Base-by-base conservation (phyloP, 2,888 invertebrate species). In the Nycteola revayana region DNA sequence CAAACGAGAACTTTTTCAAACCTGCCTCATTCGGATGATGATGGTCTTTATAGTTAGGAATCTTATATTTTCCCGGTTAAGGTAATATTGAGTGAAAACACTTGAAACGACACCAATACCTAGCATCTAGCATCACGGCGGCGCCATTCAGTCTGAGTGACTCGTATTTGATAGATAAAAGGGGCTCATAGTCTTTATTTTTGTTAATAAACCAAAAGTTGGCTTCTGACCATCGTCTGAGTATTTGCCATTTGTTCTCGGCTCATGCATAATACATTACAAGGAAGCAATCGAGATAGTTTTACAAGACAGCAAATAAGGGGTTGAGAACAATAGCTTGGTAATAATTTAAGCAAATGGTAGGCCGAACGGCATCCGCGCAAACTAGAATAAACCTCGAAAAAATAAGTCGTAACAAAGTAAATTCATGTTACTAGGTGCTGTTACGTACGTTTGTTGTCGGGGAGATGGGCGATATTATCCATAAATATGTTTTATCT, bases 201-300 rank as follows among this genome's bases (percentile, higher is more conserved):
- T n/a, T n/a, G n/a, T n/a, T n/a, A 52, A 46, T 51, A 45, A 32
- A 28, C 47, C 32, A 47, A 45, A 47, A 46, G 41, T 50, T 46
- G 49, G 48, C 49, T 43, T 35, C 49, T 59, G 58, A 55, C 58
- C 56, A 53, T 50, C 36, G 42, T 31, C 41, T 40, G 57, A 60
- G 61, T 41, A 43, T 45, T 48, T 49, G 23, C 49, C 38, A 49
- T 61, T 62, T 66, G 48, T 61, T 57, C 47, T 46, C 51, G 53
- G 51, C 62, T 78, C 70, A 76, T 77, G 68, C 64, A 71, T 76
- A 65, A 76, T 62, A 71, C 66, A 75, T 74, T 29, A 43, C 30
- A 46, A 30, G 35, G 41, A 56, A 60, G 58, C 50, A 52, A 55
- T 47, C 46, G 41, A 37, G 27, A 46, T 38, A 29, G 34, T 31